phyloP scores from a whole-genome alignment of 2,113 vertebrate species.

The Agapornis roseicollis region DNA sequence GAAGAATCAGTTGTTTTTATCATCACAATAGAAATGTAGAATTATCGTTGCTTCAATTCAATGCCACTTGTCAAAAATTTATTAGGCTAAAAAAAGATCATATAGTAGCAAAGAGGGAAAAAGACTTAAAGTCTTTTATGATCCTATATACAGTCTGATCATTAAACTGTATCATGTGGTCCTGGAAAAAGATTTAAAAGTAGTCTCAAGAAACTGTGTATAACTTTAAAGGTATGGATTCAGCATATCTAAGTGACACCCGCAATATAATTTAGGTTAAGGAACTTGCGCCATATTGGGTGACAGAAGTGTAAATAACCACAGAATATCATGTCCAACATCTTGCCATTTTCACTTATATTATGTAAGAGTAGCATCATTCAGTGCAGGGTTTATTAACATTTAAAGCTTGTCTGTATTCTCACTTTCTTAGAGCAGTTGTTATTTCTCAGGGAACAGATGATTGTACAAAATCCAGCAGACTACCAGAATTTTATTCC shows the following conservation, averaged over 20 bases:
- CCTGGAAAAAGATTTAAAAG: not conserved
- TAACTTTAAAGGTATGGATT: not conserved
- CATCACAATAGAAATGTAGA: not conserved
- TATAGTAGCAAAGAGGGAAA: not conserved
- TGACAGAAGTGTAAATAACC: not conserved
- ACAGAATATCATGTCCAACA: not conserved
- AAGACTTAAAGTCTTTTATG: not conserved
- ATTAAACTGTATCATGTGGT: not conserved
- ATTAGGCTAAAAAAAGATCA: not conserved
- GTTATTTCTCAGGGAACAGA: not conserved
- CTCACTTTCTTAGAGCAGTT: not conserved
- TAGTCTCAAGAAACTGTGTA: not conserved
- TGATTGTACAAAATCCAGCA: not conserved
- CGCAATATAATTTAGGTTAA: not conserved
- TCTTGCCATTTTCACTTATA: not conserved
- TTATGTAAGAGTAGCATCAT: not conserved
- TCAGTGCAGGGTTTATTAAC: not conserved
- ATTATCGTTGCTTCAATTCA: not conserved
- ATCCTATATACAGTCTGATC: not conserved
- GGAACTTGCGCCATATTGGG: not conserved
- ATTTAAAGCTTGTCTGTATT: not conserved
- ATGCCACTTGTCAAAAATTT: not conserved
- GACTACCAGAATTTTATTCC: not conserved
- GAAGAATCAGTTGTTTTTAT: not conserved
- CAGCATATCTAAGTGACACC: not conserved